Base-by-base conservation (phyloP, 2,797 vertebrate genomes). In the Pampus argenteus region DNA sequence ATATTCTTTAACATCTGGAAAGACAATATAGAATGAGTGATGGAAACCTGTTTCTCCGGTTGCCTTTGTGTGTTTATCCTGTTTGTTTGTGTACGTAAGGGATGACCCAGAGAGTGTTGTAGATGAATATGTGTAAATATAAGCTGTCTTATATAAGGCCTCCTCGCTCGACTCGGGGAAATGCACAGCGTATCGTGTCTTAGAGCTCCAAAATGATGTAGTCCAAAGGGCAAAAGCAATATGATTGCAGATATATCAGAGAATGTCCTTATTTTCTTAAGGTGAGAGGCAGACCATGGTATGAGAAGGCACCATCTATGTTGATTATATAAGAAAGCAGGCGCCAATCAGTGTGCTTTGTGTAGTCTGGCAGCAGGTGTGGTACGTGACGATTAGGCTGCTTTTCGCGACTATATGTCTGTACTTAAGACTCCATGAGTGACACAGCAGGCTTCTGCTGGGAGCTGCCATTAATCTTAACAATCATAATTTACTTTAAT, bases 401-500 rank as follows among this genome's bases (percentile, higher is more conserved):
- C 58, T 75, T 79, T 79, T 71, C 45, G 13, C 64, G 66, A 57
- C 57, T 66, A 47, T 66, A 47, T 47, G 65, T 76, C 68, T 79
- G 9, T 69, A 77, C 72, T 88, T 85, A 70, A 71, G 74, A 52
- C 56, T 66, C 65, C 36, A 52, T 72, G 66, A 89, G 77, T 78
- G 78, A 83, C 85, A 74, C 85, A 80, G 78, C 85, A 50, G 85
- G 80, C 68, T 63, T 45, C 74, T 69, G 84, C 71, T 73, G 78
- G 62, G 71, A 65, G 74, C 81, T 56, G 84, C 72, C 76, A 84
- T 91, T 88, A 88, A 74, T 81, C 75, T 76, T 83, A 77, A 87
- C 80, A 76, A 82, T 81, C 23, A 28, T 82, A 81, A 83, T 88
- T 89, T 71, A 56, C 75, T 86, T 83, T 83, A 91, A 89, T 88